These are phyloP conservation scores for Trachelipus rathkii DNA, from an alignment of 1,140 invertebrate genomes.

Conservation along the genomic window DNA sequence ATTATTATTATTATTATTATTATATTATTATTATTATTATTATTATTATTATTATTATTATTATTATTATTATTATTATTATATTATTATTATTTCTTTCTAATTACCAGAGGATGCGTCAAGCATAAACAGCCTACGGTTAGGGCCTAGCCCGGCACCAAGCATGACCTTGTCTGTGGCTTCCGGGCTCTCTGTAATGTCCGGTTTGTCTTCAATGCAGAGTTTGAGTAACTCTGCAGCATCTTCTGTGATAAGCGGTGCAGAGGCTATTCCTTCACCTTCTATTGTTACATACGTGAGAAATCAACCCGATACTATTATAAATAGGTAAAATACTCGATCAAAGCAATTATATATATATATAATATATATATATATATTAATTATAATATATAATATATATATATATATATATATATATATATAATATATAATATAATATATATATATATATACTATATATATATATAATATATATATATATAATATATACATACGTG, in stretches of 20 bases:
- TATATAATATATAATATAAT: too few species aligned
- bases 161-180: slow-evolving; percentile 34
- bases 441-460: too few species aligned
- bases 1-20: too few species aligned
- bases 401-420: too few species aligned
- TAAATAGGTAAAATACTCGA: background rate
- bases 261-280: background rate
- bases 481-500: too few species aligned
- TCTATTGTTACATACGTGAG: background rate
- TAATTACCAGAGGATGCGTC: slow-evolving; percentile 33
- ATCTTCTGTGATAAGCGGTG: background rate
- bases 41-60: too few species aligned
- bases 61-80: background rate
- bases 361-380: too few species aligned
- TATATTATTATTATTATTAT: too few species aligned
- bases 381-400: too few species aligned
- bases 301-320: background rate
- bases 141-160: slow-evolving; percentile 34
- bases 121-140: slow-evolving; percentile 28
- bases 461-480: too few species aligned
- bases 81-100: background rate
- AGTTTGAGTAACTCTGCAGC: background rate
- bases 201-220: background rate
- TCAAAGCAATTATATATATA: too few species aligned
- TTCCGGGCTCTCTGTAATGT: background rate